Evolutionary conservation across 2,113 vertebrate genomes (phyloP), one percentile per base, ranked within the genome.

Genomic region (Sphaerodactylus townsendi): DNA sequence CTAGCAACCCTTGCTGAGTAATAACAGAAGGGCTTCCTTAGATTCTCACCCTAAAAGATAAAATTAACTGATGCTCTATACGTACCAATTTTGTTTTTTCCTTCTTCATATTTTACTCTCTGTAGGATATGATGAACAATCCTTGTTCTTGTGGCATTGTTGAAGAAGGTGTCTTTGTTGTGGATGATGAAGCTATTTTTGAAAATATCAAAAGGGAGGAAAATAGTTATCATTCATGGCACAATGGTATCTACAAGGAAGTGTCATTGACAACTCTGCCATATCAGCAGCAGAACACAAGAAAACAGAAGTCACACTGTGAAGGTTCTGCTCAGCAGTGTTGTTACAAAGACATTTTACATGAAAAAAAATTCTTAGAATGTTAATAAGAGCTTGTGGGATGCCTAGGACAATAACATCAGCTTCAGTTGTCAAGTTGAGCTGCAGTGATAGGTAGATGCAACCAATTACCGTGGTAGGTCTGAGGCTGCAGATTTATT

Each of bases 131-230:
- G 98, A 88, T 99, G 98, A n/a, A 98, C 95, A 39, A 99, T 98
- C 92, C 98, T 97, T 94, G 97, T 98, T 93, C 98, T 97, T 15
- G 97, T 98, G 92, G 98, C 97, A 15, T 99, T 99, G 92, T 96
- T 98, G 96, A 99, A 99, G 95, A 99, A 99, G 10, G 98, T 98
- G 33, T 98, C 97, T 96, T 98, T 98, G 95, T 99, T 98, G 96
- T 98, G 97, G 92, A 99, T 98, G 96, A 98, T 98, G 95, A 99
- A 99, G 93, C 98, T 99, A 85, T 23, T 90, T 68, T 89, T 92
- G 95, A 95, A 72, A 44, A 91, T 89, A 90, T 89, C 6, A 93
- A 89, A 80, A 76, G 79, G 23, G 11, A 89, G 78, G 90, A 79
- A 46, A 77, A 62, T 21, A 70, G 1, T 21, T 1, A 82, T 4